These are phyloP conservation scores for Rhinichthys klamathensis DNA, from an alignment of 2,113 vertebrate species.

Conservation along the genomic window DNA sequence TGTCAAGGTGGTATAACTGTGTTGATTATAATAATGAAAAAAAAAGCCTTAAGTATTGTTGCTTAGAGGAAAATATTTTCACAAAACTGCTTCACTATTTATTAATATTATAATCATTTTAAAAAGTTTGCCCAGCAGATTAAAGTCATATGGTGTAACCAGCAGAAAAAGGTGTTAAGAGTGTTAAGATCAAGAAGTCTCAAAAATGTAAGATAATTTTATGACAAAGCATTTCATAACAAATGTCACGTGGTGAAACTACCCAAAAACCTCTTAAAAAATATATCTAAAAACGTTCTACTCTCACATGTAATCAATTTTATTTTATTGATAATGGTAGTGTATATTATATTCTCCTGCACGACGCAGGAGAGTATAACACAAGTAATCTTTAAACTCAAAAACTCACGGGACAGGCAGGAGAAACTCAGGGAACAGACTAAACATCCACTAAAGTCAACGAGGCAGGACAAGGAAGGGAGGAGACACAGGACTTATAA, in stretches of 20 bases:
- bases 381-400: no score
- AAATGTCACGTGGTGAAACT: background rate
- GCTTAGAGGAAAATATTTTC: background rate
- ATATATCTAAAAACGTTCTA: background rate
- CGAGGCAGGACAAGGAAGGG: no score
- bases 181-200: background rate
- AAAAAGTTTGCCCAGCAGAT: background rate
- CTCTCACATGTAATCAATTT: no score
- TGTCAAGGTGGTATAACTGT: background rate
- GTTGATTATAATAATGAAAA: background rate
- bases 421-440: no score
- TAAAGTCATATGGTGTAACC: background rate
- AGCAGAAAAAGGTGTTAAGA: background rate
- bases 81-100: background rate
- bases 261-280: no score
- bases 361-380: no score
- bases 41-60: background rate
- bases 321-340: no score
- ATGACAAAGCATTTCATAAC: no score
- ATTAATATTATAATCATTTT: background rate
- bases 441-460: no score
- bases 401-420: no score
- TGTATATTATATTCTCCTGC: no score
- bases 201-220: background rate
- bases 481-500: no score